A percentile compares a stretch with the other conserved stretches of the same genome.
phyloP scores from a whole-genome alignment of 2,797 vertebrate species.

The Spinus pinus region DNA sequence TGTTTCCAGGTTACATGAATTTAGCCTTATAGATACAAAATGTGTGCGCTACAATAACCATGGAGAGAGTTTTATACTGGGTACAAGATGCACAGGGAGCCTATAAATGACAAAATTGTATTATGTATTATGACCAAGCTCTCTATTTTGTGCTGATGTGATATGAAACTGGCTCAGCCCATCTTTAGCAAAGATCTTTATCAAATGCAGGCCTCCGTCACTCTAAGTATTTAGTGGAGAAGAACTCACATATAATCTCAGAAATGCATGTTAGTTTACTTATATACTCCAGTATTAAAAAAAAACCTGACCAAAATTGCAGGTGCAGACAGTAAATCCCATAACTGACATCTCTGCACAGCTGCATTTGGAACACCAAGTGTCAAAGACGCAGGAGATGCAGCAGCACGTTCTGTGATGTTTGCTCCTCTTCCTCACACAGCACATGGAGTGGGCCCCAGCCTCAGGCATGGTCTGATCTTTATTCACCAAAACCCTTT shows the following conservation, averaged over 20 bases:
- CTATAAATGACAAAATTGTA: background rate
- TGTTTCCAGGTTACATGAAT: background rate
- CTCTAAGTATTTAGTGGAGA: background rate
- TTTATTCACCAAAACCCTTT: background rate
- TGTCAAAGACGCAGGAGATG: background rate
- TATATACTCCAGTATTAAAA: background rate
- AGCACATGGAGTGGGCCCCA: background rate
- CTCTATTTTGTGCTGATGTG: background rate
- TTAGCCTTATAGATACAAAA: background rate
- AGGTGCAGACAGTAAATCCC: background rate
- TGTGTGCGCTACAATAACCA: background rate
- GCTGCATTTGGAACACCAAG: background rate
- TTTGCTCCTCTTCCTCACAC: background rate
- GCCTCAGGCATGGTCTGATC: background rate
- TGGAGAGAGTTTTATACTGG: background rate
- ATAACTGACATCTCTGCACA: background rate
- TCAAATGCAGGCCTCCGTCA: background rate
- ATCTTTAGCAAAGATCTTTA: background rate
- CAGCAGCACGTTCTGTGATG: fast-evolving
- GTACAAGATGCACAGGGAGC: background rate
- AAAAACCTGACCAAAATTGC: background rate
- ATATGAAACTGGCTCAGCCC: background rate
- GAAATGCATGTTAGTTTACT: background rate
- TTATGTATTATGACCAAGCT: background rate
- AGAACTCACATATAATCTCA: background rate